Base-by-base conservation (phyloP, 2,797 vertebrate genomes). In the Kryptopterus vitreolus region DNA sequence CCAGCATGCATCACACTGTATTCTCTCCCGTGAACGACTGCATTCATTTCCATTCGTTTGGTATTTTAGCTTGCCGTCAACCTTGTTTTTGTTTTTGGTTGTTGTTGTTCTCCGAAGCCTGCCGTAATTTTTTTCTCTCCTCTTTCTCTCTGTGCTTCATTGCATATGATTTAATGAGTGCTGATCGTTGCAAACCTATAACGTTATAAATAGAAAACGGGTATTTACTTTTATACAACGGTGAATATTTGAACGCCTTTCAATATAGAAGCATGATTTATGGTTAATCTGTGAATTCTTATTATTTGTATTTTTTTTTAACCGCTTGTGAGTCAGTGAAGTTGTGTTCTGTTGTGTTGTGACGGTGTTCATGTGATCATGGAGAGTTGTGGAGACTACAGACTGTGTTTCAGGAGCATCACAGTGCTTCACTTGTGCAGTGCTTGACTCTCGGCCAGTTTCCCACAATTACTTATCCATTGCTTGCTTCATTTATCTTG, bases 1-100 rank as follows among this genome's bases (percentile, higher is more conserved):
- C 91, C 95, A 94, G 96, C 96, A 98, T 98, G 97, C 93, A 88
- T 87, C 77, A 78, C 93, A 87, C 86, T 80, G 80, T 88, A 70
- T 81, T 73, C 72, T 46, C 85, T 85, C 85, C 82, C 84, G 82
- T 86, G 82, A 80, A 63, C 63, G 46, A 81, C 84, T 77, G 78
- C 85, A 85, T 91, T 82, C 85, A 85, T 87, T 85, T 82, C n/a
- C 86, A 84, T 87, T 71, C 82, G 86, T 91, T 87, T 86, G 61
- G 82, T 81, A 84, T 89, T 73, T 83, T 85, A 48, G 78, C 81
- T 74, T 76, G 61, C 77, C 83, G 20, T 79, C 62, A 43, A 74
- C 62, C 62, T 9, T 43, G 38, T 7, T 55, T 53, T 38, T 53
- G n/a, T n/a, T n/a, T n/a, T n/a, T n/a, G n/a, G n/a, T n/a, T n/a